Evolutionary conservation across 1,140 invertebrate species (phyloP).

Genomic region (Panagrolaimus sp.): DNA sequence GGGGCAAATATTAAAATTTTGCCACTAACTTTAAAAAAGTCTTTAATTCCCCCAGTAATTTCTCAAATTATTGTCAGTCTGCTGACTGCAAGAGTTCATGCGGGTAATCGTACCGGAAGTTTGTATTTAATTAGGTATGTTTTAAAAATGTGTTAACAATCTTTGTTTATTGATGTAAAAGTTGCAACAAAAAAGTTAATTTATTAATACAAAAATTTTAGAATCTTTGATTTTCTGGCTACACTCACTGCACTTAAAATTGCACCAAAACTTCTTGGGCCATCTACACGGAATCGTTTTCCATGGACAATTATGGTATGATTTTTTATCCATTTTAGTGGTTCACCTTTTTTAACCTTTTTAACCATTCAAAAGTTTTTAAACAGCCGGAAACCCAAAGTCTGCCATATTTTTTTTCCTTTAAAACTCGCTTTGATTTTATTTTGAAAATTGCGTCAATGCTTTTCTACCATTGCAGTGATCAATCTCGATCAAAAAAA

Average conservation of each 20-base stretch:
- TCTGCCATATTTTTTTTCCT: too few relatives aligned
- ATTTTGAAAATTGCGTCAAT: too few relatives aligned
- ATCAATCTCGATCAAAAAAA: too few relatives aligned
- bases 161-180: too few relatives aligned
- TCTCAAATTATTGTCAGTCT: conserved; percentile 26
- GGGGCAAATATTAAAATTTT: background rate
- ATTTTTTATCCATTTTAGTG: too few relatives aligned
- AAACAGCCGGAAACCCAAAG: too few relatives aligned
- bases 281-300: background rate
- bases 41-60: conserved; percentile 22
- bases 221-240: background rate
- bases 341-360: too few relatives aligned
- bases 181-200: too few relatives aligned
- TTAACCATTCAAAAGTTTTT: too few relatives aligned
- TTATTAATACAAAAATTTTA: background rate
- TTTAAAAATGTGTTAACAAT: background rate
- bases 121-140: conserved; percentile 38
- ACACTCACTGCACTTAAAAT: background rate
- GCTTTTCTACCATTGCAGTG: too few relatives aligned
- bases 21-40: background rate
- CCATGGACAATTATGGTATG: conserved; percentile 8
- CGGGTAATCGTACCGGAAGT: conserved; percentile 39
- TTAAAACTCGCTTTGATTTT: too few relatives aligned
- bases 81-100: conserved; percentile 31
- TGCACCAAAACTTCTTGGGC: background rate